phyloP scores from a whole-genome alignment of 2,888 invertebrate species.

The Hypercompe scribonia region DNA sequence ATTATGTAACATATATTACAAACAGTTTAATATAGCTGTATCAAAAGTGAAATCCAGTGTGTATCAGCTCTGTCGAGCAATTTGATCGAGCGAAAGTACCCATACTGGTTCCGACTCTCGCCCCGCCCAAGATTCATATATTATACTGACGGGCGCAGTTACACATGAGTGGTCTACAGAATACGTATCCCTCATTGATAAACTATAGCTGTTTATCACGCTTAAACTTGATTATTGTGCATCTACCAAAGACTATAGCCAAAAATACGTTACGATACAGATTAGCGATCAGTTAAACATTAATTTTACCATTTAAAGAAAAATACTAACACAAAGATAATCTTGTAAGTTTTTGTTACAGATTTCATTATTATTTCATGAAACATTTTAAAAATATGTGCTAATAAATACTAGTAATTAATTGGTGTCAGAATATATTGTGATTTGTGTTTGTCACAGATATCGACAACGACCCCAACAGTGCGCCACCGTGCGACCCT shows the following conservation, averaged over 20 bases:
- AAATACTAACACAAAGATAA: not conserved
- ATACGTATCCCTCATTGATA: conserved; percentile 30
- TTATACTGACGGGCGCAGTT: conserved; percentile 47
- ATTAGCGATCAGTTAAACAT: not conserved
- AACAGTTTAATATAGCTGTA: conserved; percentile 48
- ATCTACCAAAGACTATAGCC: conserved; percentile 25
- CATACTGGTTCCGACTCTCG: conserved; percentile 76
- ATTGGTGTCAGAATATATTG: conserved; percentile 2
- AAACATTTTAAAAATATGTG: not conserved
- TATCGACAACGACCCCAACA: conserved; percentile 97
- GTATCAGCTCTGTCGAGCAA: conserved; percentile 70
- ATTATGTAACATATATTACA: conserved; percentile 25
- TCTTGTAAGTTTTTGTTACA: not conserved
- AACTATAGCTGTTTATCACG: conserved; percentile 30
- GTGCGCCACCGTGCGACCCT: conserved; percentile 96
- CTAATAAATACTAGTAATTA: not conserved
- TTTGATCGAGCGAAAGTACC: conserved; percentile 82
- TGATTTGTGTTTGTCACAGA: conserved; percentile 85
- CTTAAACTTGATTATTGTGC: conserved; percentile 27
- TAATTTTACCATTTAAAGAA: too few species aligned
- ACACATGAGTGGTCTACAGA: conserved; percentile 45
- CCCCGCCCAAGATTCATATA: conserved; percentile 54
- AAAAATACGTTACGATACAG: conserved; percentile 15
- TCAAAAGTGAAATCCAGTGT: conserved; percentile 81
- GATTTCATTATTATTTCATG: not conserved